Base-by-base conservation (phyloP, 1,140 invertebrate genomes). In the Tetramorium simillimum region DNA sequence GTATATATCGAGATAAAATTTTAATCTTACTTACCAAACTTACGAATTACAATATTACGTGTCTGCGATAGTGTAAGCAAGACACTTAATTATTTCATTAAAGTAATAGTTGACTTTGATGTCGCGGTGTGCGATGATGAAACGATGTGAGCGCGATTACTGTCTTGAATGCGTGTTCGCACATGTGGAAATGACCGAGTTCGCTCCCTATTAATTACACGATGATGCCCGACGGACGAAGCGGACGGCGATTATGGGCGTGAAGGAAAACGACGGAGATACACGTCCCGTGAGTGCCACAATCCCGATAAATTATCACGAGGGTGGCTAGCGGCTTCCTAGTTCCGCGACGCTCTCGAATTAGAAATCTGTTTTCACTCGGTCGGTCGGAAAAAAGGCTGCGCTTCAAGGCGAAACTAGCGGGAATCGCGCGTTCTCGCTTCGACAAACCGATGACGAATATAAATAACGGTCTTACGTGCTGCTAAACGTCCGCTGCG, bases 301-400 rank as follows among this genome's bases (percentile, higher is more conserved):
- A 56, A 84, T 88, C 37, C 49, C 24, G 10, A 77, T 85, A 78
- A 88, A 87, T 89, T 51, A 87, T 14, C 70, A 37, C 33, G 62
- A 51, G 21, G 40, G 14, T 33, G 16, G 18, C 10, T n/a, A 10
- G 6, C 18, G 40, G 46, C 58, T 88, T 56, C 43, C 37, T 60
- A 24, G 81, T 49, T 33, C 51, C 87, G 86, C 65, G 43, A 72
- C 33, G 21, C 21, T 88, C 87, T 73, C 82, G 82, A 88, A 88
- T 89, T 89, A 89, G 88, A 89, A 76, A 88, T 56, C 75, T 33
- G 24, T 51, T 89, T 88, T 86, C 69, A 69, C 12, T 10, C 24
- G 28, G 67, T 51, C 16, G 43, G 28, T 69, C 51, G 40, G 58
- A 43, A 85, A 58, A 73, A 73, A 4, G 33, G 40, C 14, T 21